Conservation (phyloP, 2,888 invertebrate genomes). For the Leucophenga montana region DNA sequence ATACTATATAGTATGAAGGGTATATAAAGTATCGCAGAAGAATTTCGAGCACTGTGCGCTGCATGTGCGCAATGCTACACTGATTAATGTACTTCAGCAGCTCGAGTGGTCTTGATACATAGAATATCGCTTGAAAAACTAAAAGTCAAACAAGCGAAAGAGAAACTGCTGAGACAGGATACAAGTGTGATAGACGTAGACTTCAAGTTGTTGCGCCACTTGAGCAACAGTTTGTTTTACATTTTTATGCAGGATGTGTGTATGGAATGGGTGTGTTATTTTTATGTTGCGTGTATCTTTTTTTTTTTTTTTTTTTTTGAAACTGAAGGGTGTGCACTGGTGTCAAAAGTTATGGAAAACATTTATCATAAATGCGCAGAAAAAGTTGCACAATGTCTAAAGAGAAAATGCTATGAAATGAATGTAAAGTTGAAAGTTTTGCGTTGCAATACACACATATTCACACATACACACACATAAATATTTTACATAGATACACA, state of each 20-base stretch:
- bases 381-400: neutral
- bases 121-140: neutral
- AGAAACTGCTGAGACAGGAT: neutral
- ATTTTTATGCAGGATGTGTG: neutral
- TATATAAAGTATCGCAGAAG: too few species aligned
- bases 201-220: neutral
- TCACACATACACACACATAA: neutral
- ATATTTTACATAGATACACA: neutral
- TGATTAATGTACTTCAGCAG: too few species aligned
- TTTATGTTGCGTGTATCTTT: constrained; percentile 3
- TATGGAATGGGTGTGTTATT: neutral
- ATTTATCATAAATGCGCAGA: constrained; percentile 10
- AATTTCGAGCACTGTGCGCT: too few species aligned
- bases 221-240: constrained; percentile 21
- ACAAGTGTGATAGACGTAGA: neutral
- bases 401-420: neutral
- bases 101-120: too few species aligned
- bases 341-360: constrained; percentile 23
- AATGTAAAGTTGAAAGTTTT: constrained; percentile 8
- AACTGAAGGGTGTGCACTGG: neutral
- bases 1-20: too few species aligned
- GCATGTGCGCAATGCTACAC: too few species aligned
- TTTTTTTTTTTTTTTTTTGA: constrained; percentile 22
- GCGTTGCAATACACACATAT: neutral
- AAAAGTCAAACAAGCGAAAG: constrained; percentile 15